A percentile compares a stretch with the other conserved stretches of the same genome.
These are phyloP conservation scores for Xanthostigma xanthostigma DNA, from an alignment of 2,888 invertebrate genomes.

Conservation along the genomic window DNA sequence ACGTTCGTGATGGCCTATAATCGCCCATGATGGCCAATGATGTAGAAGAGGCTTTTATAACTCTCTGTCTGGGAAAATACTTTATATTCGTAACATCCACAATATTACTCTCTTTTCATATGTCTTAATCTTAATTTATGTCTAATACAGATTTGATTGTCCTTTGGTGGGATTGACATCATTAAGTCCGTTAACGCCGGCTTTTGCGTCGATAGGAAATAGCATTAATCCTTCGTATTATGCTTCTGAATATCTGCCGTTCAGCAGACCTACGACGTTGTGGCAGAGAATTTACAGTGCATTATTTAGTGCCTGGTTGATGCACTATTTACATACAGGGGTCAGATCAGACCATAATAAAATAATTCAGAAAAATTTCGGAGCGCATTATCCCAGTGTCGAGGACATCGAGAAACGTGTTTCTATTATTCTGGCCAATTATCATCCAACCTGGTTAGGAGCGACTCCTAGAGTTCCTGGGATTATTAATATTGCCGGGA, in stretches of 20 bases:
- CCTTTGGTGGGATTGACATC: slow-evolving; percentile 16
- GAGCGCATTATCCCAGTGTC: slow-evolving; percentile 4
- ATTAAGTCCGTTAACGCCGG: slow-evolving; percentile 3
- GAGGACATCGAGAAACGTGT: slow-evolving; percentile 14
- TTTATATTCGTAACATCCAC: too few species aligned
- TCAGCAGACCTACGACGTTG: background rate
- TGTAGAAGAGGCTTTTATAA: too few species aligned
- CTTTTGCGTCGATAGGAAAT: slow-evolving; percentile 11
- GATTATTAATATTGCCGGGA: slow-evolving; percentile 25
- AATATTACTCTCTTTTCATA: too few species aligned
- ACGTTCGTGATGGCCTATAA: too few species aligned
- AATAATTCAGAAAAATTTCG: slow-evolving; percentile 9
- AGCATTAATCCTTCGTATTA: slow-evolving; percentile 12
- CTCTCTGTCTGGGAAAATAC: too few species aligned
- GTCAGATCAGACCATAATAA: slow-evolving; percentile 7
- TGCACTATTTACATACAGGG: slow-evolving; percentile 2
- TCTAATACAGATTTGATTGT: slow-evolving; percentile 17
- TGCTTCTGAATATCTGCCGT: slow-evolving; percentile 2
- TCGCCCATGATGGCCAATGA: too few species aligned
- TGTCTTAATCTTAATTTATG: slow-evolving; percentile 5
- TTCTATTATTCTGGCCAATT: slow-evolving; percentile 25
- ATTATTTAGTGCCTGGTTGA: slow-evolving; percentile 1
- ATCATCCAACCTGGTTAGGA: slow-evolving; percentile 22
- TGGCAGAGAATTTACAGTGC: background rate
- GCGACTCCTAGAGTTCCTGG: slow-evolving; percentile 25